Evolutionary conservation across 2,888 invertebrate genomes (phyloP), one percentile per base, ranked within the genome.

Genomic region (Scaeva pyrastri): DNA sequence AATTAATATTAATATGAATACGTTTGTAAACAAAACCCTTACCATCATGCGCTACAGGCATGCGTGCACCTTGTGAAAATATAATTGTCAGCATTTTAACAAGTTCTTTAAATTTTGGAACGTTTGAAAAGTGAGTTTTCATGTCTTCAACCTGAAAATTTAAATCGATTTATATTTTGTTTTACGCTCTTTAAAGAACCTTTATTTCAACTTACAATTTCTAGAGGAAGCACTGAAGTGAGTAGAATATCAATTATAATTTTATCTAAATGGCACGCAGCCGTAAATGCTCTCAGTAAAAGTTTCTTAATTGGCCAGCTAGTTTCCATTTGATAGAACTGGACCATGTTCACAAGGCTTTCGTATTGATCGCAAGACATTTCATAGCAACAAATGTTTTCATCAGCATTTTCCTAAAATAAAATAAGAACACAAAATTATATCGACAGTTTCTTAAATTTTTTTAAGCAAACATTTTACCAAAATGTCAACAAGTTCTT

Each of bases 251-350:
- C 96, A 43, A 98, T 94, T 55, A 97, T 96, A 5, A 96, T 95
- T 77, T 95, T 94, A 92, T 98, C 97, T 83, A 98, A 93, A 39
- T 96, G 96, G 90, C 98, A 98, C 94, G 98, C 96, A 39, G 97
- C 96, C 21, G 96, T 96, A 91, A 98, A 98, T 8, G 97, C 96
- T 93, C 97, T 94, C 76, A 98, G 93, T 52, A 98, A 93, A 11
- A 97, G 93, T 90, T 96, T 96, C 87, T 98, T 94, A 81, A 98
- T 95, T 0, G 96, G 95, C 97, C 97, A 97, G 87, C 97, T 93
- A 0, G 96, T 95, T 93, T 98, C 98, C 98, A 98, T 98, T 93
- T 98, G 98, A 92, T 98, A 98, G 93, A 98, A 98, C 90, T 97
- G 96, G 74, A 98, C 97, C 78, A 99, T 93, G 75, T 96, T 96